A percentile compares a stretch with the other conserved stretches of the same genome.
Evolutionary conservation across 2,888 invertebrate species (phyloP).

Genomic region (Anticlea derivata): DNA sequence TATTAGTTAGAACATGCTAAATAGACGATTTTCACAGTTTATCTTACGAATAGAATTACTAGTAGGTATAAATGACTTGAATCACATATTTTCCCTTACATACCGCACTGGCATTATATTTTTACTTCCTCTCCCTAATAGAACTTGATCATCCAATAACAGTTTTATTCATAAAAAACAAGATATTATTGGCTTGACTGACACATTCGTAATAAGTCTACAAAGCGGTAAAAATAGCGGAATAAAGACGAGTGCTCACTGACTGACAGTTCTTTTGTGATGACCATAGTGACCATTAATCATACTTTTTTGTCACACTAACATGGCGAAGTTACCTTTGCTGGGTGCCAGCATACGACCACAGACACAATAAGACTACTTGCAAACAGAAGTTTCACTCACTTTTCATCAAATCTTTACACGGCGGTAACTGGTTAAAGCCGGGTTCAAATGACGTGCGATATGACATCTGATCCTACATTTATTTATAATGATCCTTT

Average conservation of each 20-base stretch:
- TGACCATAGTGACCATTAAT: slow-evolving; percentile 70
- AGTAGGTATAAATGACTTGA: too few species aligned
- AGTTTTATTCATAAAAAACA: slow-evolving; percentile 29
- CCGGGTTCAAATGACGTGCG: too few species aligned
- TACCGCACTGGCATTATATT: background rate
- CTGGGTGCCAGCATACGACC: slow-evolving; percentile 50
- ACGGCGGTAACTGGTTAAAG: too few species aligned
- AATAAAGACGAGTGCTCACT: slow-evolving; percentile 54
- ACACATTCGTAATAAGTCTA: slow-evolving; percentile 40
- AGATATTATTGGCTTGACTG: slow-evolving; percentile 33
- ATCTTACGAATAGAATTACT: too few species aligned
- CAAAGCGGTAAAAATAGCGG: slow-evolving; percentile 42
- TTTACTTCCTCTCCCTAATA: background rate
- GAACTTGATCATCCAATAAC: slow-evolving; percentile 2
- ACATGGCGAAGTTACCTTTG: slow-evolving; percentile 75
- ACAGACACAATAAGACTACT: background rate
- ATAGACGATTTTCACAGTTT: too few species aligned
- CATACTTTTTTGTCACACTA: slow-evolving; percentile 77
- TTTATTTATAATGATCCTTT: too few species aligned
- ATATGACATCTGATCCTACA: too few species aligned
- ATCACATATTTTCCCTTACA: too few species aligned
- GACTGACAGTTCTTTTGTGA: slow-evolving; percentile 70
- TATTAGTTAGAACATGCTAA: too few species aligned
- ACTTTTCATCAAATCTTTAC: background rate
- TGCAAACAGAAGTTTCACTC: background rate